Conservation (phyloP, 2,113 vertebrate genomes). For the Phyllopteryx taeniolatus region DNA sequence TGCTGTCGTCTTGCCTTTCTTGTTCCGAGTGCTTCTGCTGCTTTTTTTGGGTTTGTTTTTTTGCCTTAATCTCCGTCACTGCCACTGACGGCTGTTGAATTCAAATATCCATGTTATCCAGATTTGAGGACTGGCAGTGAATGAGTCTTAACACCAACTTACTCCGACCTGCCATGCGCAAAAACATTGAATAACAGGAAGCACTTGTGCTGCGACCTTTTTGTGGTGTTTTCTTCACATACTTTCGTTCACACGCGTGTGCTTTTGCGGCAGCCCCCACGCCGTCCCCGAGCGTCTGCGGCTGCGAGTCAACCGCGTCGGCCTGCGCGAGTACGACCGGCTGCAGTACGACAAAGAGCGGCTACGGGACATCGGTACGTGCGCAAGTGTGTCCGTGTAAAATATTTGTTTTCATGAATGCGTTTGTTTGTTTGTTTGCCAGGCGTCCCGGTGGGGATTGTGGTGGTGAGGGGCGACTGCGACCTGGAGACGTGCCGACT, state of each 20-base stretch:
- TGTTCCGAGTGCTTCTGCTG: not conserved
- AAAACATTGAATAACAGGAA: not conserved
- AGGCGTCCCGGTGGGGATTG: constrained; percentile 94
- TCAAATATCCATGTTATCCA: no score
- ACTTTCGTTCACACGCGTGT: constrained; percentile 1
- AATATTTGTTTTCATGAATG: not conserved
- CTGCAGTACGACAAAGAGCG: constrained; percentile 95
- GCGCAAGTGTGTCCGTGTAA: constrained; percentile 7
- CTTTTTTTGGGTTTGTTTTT: not conserved
- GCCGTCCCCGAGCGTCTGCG: constrained; percentile 91
- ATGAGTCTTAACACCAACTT: not conserved
- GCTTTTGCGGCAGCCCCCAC: constrained; percentile 79
- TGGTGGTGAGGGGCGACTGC: constrained; percentile 94
- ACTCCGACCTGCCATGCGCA: not conserved
- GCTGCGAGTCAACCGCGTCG: constrained; percentile 92
- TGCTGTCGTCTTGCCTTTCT: not conserved
- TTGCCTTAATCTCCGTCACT: not conserved
- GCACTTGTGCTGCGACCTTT: not conserved
- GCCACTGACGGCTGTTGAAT: no score
- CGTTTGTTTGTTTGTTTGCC: constrained; percentile 14
- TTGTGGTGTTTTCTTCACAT: not conserved
- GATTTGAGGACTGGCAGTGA: no score
- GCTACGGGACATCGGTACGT: constrained; percentile 92
- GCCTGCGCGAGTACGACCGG: constrained; percentile 91
- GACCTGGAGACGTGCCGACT: constrained; percentile 97